Conservation (phyloP, 2,888 invertebrate genomes). For the Hipparchia sbordonii region DNA sequence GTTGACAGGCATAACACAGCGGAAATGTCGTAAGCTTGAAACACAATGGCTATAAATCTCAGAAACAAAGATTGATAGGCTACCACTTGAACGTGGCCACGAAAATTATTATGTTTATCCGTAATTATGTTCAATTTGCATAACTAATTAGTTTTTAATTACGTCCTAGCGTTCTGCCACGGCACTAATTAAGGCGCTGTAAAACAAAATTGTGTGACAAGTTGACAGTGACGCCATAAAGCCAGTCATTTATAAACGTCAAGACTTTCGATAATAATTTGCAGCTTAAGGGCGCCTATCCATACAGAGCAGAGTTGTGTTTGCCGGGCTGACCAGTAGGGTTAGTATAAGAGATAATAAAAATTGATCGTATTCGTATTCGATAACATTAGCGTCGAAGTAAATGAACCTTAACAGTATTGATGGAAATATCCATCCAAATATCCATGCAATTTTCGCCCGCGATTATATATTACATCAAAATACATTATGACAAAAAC, state of each 20-base stretch:
- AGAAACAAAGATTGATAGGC: slow-evolving; percentile 24
- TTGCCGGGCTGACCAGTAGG: too few species aligned
- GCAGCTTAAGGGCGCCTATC: not conserved
- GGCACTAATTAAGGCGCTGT: slow-evolving; percentile 43
- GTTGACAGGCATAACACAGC: not conserved
- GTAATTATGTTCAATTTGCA: slow-evolving; percentile 39
- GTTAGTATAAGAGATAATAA: too few species aligned
- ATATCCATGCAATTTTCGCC: too few species aligned
- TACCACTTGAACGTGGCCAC: slow-evolving; percentile 23
- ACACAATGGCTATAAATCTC: slow-evolving; percentile 12
- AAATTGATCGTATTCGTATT: too few species aligned
- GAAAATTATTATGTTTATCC: slow-evolving; percentile 39
- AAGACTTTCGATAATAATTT: slow-evolving; percentile 17
- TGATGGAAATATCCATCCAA: too few species aligned
- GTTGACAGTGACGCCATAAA: slow-evolving; percentile 37
- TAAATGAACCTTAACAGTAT: too few species aligned
- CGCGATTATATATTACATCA: too few species aligned
- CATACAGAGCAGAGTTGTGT: too few species aligned
- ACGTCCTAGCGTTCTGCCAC: slow-evolving; percentile 41
- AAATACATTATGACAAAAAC: too few species aligned
- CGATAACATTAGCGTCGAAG: too few species aligned
- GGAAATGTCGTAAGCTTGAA: slow-evolving; percentile 2
- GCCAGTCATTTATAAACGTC: slow-evolving; percentile 23
- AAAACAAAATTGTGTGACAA: slow-evolving; percentile 43
- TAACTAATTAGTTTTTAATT: slow-evolving; percentile 46